These are phyloP conservation scores for Colletes gigas DNA, from an alignment of 1,140 invertebrate species.

Conservation along the genomic window DNA sequence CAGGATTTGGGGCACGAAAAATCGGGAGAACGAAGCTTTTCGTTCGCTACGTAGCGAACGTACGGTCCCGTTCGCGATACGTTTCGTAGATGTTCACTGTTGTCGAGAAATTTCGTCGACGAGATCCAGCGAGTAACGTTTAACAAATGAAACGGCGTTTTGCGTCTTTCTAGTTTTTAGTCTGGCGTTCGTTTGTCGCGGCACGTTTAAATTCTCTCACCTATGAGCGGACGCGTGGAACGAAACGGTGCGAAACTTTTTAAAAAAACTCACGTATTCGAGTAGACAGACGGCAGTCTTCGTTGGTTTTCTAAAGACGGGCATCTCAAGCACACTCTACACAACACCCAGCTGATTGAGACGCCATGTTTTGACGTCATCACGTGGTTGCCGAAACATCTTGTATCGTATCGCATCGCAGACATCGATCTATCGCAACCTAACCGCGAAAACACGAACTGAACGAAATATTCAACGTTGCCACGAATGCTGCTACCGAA, in stretches of 20 bases:
- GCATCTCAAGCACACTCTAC: slow-evolving; percentile 79
- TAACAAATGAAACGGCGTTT: slow-evolving; percentile 68
- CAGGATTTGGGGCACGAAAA: slow-evolving; percentile 4
- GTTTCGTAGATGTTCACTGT: background rate
- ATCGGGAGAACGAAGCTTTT: background rate
- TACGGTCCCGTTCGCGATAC: background rate
- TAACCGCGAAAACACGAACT: slow-evolving; percentile 37
- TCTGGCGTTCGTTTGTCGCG: background rate
- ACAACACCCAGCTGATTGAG: slow-evolving; percentile 81
- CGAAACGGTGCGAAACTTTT: background rate
- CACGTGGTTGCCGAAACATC: slow-evolving; percentile 41
- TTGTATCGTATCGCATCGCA: slow-evolving; percentile 30
- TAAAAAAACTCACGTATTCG: slow-evolving; percentile 69
- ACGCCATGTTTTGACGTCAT: slow-evolving; percentile 80
- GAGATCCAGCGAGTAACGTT: slow-evolving; percentile 4
- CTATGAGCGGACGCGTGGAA: background rate
- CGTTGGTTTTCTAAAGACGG: slow-evolving; percentile 65
- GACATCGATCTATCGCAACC: slow-evolving; percentile 37
- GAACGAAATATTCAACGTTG: accelerated
- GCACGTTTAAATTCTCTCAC: background rate
- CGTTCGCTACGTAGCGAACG: background rate
- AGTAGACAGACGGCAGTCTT: slow-evolving; percentile 64
- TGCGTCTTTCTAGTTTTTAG: slow-evolving; percentile 61
- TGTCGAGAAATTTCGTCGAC: background rate
- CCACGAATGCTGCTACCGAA: no score